phyloP scores from a whole-genome alignment of 2,888 invertebrate genomes.

The Cosmorhoe ocellata region DNA sequence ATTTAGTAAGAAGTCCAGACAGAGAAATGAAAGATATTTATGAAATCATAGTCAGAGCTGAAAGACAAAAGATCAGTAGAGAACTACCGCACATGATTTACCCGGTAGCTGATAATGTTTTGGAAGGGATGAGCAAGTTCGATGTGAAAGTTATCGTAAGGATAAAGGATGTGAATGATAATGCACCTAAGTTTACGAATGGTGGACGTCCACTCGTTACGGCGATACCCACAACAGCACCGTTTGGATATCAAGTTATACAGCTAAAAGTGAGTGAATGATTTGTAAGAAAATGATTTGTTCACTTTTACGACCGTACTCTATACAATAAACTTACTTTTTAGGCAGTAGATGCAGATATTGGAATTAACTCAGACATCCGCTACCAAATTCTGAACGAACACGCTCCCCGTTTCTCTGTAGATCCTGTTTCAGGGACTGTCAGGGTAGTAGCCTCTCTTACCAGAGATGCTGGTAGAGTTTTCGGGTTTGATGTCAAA shows the following conservation, averaged over 20 bases:
- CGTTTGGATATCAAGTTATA: slow-evolving; percentile 91
- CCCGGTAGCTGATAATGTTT: slow-evolving; percentile 87
- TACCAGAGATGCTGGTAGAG: slow-evolving; percentile 86
- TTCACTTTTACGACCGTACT: too few species aligned
- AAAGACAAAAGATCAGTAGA: slow-evolving; percentile 83
- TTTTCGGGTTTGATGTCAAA: slow-evolving; percentile 94
- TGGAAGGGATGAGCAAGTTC: slow-evolving; percentile 87
- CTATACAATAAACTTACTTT: too few species aligned
- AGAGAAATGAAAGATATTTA: slow-evolving; percentile 87
- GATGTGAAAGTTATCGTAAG: slow-evolving; percentile 91
- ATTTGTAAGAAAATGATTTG: too few species aligned
- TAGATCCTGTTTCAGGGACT: slow-evolving; percentile 89
- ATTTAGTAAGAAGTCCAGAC: slow-evolving; percentile 88
- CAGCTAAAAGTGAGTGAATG: slow-evolving; percentile 83
- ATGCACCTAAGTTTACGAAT: slow-evolving; percentile 88
- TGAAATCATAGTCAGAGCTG: slow-evolving; percentile 78
- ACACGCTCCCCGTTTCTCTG: slow-evolving; percentile 88
- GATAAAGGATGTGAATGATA: slow-evolving; percentile 92
- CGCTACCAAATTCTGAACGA: slow-evolving; percentile 91
- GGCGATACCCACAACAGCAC: slow-evolving; percentile 90
- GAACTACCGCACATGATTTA: slow-evolving; percentile 89
- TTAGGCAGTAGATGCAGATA: slow-evolving; percentile 89
- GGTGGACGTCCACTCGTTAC: slow-evolving; percentile 91
- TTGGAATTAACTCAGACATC: slow-evolving; percentile 89
- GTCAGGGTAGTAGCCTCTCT: slow-evolving; percentile 88